These are phyloP conservation scores for Pocillopora grandis DNA, from an alignment of 92 coral and sea anemone genomes.

Conservation along the genomic window DNA sequence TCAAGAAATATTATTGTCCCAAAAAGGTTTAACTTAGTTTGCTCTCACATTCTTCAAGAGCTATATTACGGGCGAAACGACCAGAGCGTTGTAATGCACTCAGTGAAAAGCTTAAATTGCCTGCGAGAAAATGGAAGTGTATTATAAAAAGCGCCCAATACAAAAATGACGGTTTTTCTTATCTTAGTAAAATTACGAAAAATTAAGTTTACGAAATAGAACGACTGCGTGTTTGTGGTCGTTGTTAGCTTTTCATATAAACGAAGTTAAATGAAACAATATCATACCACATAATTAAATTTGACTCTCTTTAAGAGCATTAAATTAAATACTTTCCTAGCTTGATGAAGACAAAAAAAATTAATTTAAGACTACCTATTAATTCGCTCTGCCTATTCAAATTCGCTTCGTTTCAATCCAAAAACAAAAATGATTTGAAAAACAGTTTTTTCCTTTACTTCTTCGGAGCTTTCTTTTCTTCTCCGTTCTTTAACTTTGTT, in stretches of 20 bases:
- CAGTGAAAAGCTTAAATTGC: neutral
- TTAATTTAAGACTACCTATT: neutral
- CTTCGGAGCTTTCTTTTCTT: slow-evolving; percentile 11
- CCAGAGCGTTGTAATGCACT: neutral
- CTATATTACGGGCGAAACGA: slow-evolving; percentile 3
- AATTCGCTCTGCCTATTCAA: neutral
- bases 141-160: neutral
- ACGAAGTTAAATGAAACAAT: slow-evolving; percentile 5
- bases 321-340: slow-evolving; percentile 21
- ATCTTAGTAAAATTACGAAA: slow-evolving; percentile 5
- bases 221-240: slow-evolving; percentile 15
- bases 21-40: slow-evolving; percentile 18
- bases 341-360: neutral
- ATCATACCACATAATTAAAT: neutral
- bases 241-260: slow-evolving; percentile 7
- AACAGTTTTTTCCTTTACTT: neutral
- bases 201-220: neutral
- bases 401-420: neutral
- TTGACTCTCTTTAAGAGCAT: neutral
- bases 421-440: neutral
- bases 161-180: neutral
- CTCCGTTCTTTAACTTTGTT: slow-evolving; percentile 7
- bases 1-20: slow-evolving; percentile 24
- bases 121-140: neutral
- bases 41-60: neutral